A percentile compares a stretch with the other conserved stretches of the same genome.
These are phyloP conservation scores for Mamestra configurata DNA, from an alignment of 1,140 invertebrate species.

Conservation along the genomic window DNA sequence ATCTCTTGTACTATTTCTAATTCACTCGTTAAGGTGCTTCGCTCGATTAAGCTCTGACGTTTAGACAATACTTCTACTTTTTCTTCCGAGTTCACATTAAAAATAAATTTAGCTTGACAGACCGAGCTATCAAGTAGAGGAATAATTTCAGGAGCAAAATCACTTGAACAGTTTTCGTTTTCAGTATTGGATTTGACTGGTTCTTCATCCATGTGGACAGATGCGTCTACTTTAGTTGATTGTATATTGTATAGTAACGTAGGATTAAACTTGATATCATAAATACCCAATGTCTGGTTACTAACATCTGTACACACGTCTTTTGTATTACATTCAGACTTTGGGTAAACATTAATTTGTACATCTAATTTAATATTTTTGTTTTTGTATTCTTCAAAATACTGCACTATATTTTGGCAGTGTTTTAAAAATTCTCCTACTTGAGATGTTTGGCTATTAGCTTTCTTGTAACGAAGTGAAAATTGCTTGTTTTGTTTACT, in stretches of 20 bases:
- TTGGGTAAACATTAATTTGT: constrained; percentile 65
- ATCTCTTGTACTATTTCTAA: constrained; percentile 69
- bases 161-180: constrained; percentile 26
- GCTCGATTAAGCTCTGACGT: constrained; percentile 25
- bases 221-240: background rate
- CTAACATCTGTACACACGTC: constrained; percentile 44
- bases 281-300: constrained; percentile 18
- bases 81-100: constrained; percentile 54
- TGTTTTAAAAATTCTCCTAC: constrained; percentile 61
- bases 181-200: constrained; percentile 25
- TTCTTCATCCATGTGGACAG: constrained; percentile 3
- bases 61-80: constrained; percentile 43
- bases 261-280: constrained; percentile 1
- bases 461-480: constrained; percentile 60
- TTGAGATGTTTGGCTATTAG: constrained; percentile 43
- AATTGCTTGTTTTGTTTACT: constrained; percentile 62
- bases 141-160: constrained; percentile 64
- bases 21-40: constrained; percentile 44
- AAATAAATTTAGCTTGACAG: constrained; percentile 69
- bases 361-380: constrained; percentile 73
- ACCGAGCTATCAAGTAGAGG: constrained; percentile 70
- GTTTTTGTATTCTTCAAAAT: constrained; percentile 63
- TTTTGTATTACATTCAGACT: constrained; percentile 25
- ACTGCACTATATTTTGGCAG: constrained; percentile 68
- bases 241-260: constrained; percentile 30